phyloP scores from a whole-genome alignment of 2,888 invertebrate genomes.

The Thymelicus acteon region DNA sequence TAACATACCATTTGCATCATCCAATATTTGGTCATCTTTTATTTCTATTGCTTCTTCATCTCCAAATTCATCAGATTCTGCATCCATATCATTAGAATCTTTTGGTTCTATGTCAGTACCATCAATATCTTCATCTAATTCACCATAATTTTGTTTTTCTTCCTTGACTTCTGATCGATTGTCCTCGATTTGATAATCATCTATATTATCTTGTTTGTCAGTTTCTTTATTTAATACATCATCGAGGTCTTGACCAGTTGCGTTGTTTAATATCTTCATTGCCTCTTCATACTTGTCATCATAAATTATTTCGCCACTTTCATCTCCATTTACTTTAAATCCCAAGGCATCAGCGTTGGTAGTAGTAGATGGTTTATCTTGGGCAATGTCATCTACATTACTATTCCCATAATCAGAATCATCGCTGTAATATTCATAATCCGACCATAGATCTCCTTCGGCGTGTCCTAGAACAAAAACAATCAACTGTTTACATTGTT shows the following conservation, averaged over 20 bases:
- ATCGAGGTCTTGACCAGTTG: conserved; percentile 38
- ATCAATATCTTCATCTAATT: conserved; percentile 23
- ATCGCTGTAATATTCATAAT: conserved; percentile 43
- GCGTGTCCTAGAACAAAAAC: conserved; percentile 29
- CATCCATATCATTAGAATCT: conserved; percentile 13
- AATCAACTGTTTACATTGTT: too few relatives aligned
- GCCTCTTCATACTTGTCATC: conserved; percentile 31
- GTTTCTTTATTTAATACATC: conserved; percentile 39
- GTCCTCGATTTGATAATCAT: conserved; percentile 68
- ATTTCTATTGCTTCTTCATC: conserved; percentile 15
- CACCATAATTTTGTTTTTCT: conserved; percentile 34
- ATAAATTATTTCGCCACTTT: not conserved
- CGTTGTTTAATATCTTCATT: conserved; percentile 39
- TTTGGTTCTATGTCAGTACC: conserved; percentile 25
- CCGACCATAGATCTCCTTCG: conserved; percentile 15
- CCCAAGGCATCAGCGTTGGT: not conserved
- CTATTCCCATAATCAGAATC: conserved; percentile 23
- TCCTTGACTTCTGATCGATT: conserved; percentile 55
- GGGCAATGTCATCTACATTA: not conserved
- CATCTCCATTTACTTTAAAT: not conserved
- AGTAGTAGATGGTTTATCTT: not conserved
- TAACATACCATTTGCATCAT: not conserved
- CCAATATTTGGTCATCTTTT: conserved; percentile 19
- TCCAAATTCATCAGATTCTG: conserved; percentile 17
- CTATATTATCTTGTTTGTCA: conserved; percentile 39